Conservation (phyloP, 2,113 vertebrate genomes). For the Pangasianodon gigas region DNA sequence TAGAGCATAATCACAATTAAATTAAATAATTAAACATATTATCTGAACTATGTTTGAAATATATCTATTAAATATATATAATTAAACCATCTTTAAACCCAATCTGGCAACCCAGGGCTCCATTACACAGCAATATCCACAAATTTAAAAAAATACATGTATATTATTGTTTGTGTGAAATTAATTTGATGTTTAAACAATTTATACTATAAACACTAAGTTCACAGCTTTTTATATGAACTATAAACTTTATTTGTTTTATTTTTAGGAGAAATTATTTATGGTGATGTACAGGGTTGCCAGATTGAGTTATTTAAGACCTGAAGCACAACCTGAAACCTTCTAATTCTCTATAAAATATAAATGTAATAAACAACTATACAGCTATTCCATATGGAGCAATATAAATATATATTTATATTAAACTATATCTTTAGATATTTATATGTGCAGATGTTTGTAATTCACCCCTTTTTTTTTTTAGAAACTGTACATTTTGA, state of each 20-base stretch:
- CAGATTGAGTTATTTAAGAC: background rate
- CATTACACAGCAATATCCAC: conserved; percentile 10
- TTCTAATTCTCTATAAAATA: background rate
- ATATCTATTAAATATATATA: too few species aligned
- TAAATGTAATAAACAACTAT: background rate
- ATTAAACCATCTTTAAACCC: background rate
- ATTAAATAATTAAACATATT: background rate
- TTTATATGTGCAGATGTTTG: background rate
- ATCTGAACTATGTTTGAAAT: background rate
- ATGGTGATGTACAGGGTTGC: background rate
- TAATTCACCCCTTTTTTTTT: background rate
- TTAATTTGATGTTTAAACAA: background rate
- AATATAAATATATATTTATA: too few species aligned
- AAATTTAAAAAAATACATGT: too few species aligned
- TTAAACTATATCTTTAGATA: background rate
- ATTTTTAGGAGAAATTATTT: background rate
- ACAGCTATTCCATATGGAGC: background rate
- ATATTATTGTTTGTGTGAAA: background rate
- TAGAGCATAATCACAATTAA: background rate
- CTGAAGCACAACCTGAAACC: background rate
- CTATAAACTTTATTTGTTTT: background rate
- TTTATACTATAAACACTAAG: background rate
- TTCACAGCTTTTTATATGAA: background rate
- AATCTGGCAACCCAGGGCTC: conserved; percentile 5
- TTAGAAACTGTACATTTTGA: too few species aligned